Conservation (phyloP, 2,113 vertebrate genomes). For the Camelus bactrianus region DNA sequence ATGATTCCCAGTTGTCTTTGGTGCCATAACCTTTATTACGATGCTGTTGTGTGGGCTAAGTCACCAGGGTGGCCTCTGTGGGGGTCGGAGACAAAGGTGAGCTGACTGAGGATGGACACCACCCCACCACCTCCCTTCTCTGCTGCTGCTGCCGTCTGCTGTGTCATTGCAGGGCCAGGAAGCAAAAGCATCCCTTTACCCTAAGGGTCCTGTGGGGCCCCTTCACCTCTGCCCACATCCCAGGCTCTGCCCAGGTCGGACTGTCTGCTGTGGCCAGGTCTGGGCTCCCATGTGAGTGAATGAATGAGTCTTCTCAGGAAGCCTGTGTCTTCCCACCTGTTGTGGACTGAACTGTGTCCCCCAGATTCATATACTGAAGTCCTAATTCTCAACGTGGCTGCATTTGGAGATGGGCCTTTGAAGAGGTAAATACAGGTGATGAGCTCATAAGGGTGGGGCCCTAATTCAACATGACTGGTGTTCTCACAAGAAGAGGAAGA, state of each 20-base stretch:
- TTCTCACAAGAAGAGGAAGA: background rate
- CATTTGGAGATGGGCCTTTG: background rate
- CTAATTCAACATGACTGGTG: background rate
- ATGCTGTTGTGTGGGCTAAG: too few relatives aligned
- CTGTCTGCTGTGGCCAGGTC: fast-evolving
- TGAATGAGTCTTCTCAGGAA: too few relatives aligned
- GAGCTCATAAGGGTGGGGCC: background rate
- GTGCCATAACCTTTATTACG: background rate
- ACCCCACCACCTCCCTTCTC: background rate
- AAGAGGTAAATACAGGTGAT: background rate
- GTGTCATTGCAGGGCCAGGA: too few relatives aligned
- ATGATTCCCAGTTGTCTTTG: background rate
- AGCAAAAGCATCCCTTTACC: too few relatives aligned
- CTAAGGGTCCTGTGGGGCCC: background rate
- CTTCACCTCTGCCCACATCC: background rate
- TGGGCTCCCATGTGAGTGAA: background rate
- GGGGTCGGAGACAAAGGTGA: background rate
- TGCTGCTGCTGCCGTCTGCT: fast-evolving
- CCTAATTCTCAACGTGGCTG: background rate
- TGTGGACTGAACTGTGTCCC: background rate
- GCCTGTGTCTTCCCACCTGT: background rate
- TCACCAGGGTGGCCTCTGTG: background rate
- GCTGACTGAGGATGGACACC: background rate
- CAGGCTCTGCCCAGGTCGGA: background rate
- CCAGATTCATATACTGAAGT: background rate